Evolutionary conservation across 1,140 invertebrate genomes (phyloP).

Genomic region (Portunus trituberculatus): DNA sequence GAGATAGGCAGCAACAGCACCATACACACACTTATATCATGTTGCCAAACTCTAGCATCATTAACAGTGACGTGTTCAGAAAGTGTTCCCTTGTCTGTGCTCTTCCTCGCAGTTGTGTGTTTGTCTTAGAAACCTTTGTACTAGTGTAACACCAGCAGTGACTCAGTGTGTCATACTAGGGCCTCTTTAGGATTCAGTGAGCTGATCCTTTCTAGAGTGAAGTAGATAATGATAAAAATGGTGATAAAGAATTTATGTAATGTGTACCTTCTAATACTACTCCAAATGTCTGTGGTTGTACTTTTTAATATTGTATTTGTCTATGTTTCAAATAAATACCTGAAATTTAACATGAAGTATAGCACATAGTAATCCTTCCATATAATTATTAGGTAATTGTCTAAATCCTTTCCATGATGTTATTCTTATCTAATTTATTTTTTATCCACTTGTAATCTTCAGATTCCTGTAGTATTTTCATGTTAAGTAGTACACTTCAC

Average conservation of each 20-base stretch:
- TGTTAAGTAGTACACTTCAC: too few relatives aligned
- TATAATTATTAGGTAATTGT: too few relatives aligned
- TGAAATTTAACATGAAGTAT: not conserved
- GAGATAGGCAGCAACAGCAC: not conserved
- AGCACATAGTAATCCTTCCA: too few relatives aligned
- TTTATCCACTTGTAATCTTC: too few relatives aligned
- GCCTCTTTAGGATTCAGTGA: not conserved
- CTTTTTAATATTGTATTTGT: constrained; percentile 3
- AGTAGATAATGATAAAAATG: not conserved
- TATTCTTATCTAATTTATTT: too few relatives aligned
- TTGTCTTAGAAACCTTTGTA: too few relatives aligned
- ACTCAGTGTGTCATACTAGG: not conserved
- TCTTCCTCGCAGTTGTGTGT: not conserved
- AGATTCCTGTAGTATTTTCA: too few relatives aligned
- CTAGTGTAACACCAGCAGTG: too few relatives aligned
- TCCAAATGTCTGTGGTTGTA: not conserved
- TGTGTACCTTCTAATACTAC: not conserved
- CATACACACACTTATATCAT: not conserved
- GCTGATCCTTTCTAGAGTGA: not conserved
- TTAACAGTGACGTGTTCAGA: not conserved
- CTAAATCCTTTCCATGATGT: too few relatives aligned
- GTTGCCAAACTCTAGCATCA: not conserved
- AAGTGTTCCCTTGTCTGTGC: not conserved
- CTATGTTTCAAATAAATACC: constrained; percentile 13
- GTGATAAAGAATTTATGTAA: not conserved